Evolutionary conservation across 1,140 invertebrate species (phyloP).

Genomic region (Drosophila nigrodunni): DNA sequence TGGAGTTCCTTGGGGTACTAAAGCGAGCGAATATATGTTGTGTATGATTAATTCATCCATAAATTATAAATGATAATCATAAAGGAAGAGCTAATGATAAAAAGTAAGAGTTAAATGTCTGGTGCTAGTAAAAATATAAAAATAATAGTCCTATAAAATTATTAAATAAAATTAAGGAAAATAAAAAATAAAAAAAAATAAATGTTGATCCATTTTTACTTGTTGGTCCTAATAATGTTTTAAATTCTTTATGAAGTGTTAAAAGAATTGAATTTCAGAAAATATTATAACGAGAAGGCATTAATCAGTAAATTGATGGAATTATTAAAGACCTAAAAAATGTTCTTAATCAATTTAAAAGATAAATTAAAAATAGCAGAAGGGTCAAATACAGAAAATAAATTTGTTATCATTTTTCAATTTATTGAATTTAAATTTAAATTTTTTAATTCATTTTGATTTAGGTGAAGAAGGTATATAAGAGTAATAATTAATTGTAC

Average conservation of each 20-base stretch:
- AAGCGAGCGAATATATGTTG: constrained; percentile 87
- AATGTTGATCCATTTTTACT: constrained; percentile 84
- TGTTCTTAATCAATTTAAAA: constrained; percentile 86
- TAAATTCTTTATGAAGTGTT: constrained; percentile 86
- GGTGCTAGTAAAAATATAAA: constrained; percentile 88
- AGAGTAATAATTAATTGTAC: constrained; percentile 85
- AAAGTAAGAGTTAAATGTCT: constrained; percentile 87
- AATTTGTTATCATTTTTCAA: constrained; percentile 87
- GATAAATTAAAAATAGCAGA: constrained; percentile 84
- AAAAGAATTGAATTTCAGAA: constrained; percentile 84
- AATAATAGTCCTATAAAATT: constrained; percentile 89
- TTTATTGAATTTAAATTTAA: constrained; percentile 78
- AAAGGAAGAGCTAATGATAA: constrained; percentile 86
- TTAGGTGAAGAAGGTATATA: constrained; percentile 67
- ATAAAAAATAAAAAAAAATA: constrained; percentile 86
- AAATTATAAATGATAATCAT: constrained; percentile 88
- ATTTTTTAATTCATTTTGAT: constrained; percentile 73
- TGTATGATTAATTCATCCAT: constrained; percentile 86
- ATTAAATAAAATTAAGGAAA: constrained; percentile 87
- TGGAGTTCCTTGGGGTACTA: constrained; percentile 87
- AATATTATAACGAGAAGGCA: constrained; percentile 85
- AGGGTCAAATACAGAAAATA: constrained; percentile 86
- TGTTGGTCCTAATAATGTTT: constrained; percentile 84
- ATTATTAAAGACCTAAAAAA: constrained; percentile 85
- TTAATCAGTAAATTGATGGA: constrained; percentile 85